Evolutionary conservation across 2,113 vertebrate species (phyloP).

Genomic region (Orthonyx spaldingii): DNA sequence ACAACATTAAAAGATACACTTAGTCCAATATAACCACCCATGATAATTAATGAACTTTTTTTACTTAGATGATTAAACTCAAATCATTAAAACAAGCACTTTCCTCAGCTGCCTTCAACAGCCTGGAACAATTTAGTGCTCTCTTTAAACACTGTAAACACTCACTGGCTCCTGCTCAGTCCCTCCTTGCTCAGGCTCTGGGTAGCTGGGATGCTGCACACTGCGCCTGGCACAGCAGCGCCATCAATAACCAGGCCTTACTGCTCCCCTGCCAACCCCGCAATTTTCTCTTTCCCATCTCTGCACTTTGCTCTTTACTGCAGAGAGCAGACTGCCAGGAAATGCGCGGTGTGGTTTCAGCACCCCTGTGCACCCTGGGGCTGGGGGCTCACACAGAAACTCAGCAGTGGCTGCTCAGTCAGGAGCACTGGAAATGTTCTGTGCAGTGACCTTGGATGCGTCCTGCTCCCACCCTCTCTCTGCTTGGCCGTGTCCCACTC

Average conservation of each 20-base stretch:
- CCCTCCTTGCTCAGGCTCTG: background rate
- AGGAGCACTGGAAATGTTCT: rapidly evolving
- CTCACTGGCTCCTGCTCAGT: background rate
- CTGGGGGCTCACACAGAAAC: rapidly evolving
- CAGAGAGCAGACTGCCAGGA: background rate
- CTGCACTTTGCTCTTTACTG: background rate
- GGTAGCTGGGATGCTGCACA: rapidly evolving
- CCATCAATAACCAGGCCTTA: background rate
- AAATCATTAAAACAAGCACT: background rate
- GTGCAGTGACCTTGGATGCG: rapidly evolving
- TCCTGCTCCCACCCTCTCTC: background rate
- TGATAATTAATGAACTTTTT: background rate
- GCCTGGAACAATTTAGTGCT: background rate
- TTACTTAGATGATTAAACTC: background rate
- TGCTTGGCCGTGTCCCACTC: rapidly evolving
- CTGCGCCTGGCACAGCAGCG: rapidly evolving
- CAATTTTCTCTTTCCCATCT: background rate
- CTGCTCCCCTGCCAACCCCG: background rate
- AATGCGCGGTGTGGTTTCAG: background rate
- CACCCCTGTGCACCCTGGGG: rapidly evolving
- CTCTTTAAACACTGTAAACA: background rate
- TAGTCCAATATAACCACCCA: background rate
- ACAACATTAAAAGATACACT: background rate
- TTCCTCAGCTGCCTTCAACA: background rate
- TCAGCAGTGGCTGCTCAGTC: background rate